These are phyloP conservation scores for Synergus gifuensis DNA, from an alignment of 2,888 invertebrate species.

Conservation along the genomic window DNA sequence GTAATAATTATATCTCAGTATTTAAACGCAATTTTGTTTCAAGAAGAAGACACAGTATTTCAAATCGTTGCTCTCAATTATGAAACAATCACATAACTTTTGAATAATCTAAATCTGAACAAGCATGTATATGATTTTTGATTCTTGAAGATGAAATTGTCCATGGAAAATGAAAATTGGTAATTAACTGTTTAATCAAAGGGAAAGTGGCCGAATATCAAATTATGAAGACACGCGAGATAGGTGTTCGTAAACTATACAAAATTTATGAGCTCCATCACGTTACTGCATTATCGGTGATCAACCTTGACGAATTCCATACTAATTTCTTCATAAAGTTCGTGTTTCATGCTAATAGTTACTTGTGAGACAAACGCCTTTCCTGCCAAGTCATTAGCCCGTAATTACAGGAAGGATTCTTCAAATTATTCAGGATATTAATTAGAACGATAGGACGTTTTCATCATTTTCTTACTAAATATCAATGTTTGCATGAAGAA, in stretches of 20 bases:
- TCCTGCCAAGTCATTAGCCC: constrained; percentile 28
- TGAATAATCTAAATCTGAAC: background rate
- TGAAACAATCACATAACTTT: background rate
- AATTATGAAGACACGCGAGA: constrained; percentile 67
- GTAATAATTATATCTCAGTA: background rate
- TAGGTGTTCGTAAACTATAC: constrained; percentile 54
- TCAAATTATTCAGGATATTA: background rate
- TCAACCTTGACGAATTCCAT: constrained; percentile 66
- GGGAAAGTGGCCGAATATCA: constrained; percentile 57
- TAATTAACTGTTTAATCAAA: constrained; percentile 10
- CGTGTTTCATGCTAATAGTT: constrained; percentile 56
- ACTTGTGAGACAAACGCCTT: constrained; percentile 29
- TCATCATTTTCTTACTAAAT: background rate
- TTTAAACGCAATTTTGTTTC: background rate
- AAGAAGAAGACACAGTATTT: background rate
- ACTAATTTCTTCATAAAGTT: constrained; percentile 53
- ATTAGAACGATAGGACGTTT: background rate
- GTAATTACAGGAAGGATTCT: background rate
- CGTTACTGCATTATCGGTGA: constrained; percentile 56
- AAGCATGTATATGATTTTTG: background rate
- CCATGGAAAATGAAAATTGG: background rate
- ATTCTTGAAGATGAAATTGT: background rate
- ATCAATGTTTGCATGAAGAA: background rate
- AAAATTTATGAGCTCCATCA: constrained; percentile 55
- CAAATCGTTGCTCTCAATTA: background rate